These are phyloP conservation scores for Pseudococcus longispinus DNA, from an alignment of 2,888 invertebrate genomes.

Conservation along the genomic window DNA sequence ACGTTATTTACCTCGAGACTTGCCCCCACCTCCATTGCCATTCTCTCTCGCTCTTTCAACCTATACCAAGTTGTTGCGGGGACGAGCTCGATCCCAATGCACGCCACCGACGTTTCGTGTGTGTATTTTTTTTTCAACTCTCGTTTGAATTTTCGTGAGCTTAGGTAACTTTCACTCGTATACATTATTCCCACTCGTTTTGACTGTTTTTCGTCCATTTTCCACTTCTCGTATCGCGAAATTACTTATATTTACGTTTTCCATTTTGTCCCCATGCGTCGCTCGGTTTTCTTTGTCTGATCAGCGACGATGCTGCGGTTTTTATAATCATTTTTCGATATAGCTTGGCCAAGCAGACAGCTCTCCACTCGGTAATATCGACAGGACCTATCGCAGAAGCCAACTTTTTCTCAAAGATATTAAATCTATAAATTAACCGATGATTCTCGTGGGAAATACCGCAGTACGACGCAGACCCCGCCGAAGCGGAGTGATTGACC, in stretches of 20 bases:
- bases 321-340: not conserved
- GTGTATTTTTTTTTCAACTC: not conserved
- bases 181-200: too few relatives aligned
- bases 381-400: not conserved
- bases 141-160: not conserved
- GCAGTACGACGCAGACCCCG: not conserved
- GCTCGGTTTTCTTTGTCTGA: not conserved
- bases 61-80: not conserved
- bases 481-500: not conserved
- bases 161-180: too few relatives aligned
- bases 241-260: not conserved
- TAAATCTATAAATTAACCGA: conserved; percentile 26
- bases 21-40: not conserved
- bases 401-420: not conserved
- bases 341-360: not conserved
- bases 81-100: not conserved
- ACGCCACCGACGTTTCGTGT: not conserved
- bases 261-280: not conserved
- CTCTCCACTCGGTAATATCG: too few relatives aligned
- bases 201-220: too few relatives aligned
- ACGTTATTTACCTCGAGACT: not conserved
- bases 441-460: conserved; percentile 10
- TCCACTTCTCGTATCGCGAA: not conserved
- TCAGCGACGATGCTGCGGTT: not conserved
- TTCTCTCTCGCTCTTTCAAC: not conserved